Percentiles rank a stretch among this genome's conserved stretches.
phyloP scores from a whole-genome alignment of 37 sponge, comb jelly and placozoan genomes.

The Aphrocallistes beatrix region DNA sequence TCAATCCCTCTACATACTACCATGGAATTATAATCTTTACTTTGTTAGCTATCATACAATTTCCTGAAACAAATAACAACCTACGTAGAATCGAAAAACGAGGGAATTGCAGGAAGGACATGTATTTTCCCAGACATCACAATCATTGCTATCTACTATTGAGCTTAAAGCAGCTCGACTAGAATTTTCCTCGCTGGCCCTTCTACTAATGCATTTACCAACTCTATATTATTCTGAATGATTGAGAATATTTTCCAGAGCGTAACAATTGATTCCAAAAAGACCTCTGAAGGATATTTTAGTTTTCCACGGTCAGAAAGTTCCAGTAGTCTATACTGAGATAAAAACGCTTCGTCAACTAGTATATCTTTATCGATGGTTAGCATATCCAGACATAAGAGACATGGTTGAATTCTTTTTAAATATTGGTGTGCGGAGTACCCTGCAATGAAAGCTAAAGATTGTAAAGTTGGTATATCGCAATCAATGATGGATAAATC shows the following conservation, averaged over 20 bases:
- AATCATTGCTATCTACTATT: too few species aligned
- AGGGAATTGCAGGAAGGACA: too few species aligned
- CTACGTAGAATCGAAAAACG: too few species aligned
- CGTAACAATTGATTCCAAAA: neutral
- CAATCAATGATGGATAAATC: neutral
- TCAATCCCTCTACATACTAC: too few species aligned
- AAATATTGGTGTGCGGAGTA: neutral
- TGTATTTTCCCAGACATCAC: too few species aligned
- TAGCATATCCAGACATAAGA: neutral
- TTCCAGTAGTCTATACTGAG: neutral
- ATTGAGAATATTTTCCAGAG: constrained; percentile 1
- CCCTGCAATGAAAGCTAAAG: neutral
- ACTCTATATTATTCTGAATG: neutral
- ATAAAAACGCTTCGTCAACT: neutral
- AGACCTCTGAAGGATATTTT: neutral
- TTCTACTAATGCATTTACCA: neutral
- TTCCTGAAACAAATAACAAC: too few species aligned
- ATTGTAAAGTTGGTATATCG: neutral
- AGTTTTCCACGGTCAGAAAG: neutral
- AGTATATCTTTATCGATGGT: constrained; percentile 5
- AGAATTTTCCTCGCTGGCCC: neutral
- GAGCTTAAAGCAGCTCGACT: too few species aligned
- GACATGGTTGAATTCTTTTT: neutral
- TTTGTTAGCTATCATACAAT: too few species aligned
- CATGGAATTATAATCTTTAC: too few species aligned